Base-by-base conservation (phyloP, 2,113 vertebrate genomes). In the Crotalus horridus region DNA sequence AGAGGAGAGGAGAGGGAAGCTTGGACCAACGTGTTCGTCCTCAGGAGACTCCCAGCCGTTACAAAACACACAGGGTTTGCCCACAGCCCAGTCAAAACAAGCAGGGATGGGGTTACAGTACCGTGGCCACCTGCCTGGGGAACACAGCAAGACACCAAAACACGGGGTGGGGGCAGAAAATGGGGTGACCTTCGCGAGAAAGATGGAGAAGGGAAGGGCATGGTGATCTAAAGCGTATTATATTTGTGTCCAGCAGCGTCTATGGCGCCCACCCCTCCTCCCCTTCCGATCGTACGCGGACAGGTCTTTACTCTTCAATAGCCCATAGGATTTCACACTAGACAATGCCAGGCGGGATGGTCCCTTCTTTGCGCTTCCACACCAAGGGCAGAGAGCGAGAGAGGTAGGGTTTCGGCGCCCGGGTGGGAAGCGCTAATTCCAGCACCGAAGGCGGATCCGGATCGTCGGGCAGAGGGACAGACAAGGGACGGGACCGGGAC, bases 11-110 rank as follows among this genome's bases (percentile, higher is more conserved):
- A 56, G 12, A 85, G 23, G 20, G 4, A 55, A 91, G 56, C 90
- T 89, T 55, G 56, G 88, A 91, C 56, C 93, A 93, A 54, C 51
- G 93, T 55, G 91, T 59, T 53, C 29, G 91, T 91, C 93, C 93
- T 92, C 91, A 89, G 87, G 91, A 91, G 93, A 91, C 91, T 88
- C 69, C 91, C 93, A 17, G 94, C 93, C 93, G 87, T 93, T 93
- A 86, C 93, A 93, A 89, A 91, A 91, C 93, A 93, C 87, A 23
- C 87, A 20, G 87, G 90, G 64, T 61, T 91, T 23, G 64, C 87
- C 87, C 87, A 53, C 90, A 89, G 90, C 87, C 55, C 93, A 89
- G 90, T 91, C 87, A 93, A 91, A 93, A 91, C 93, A 93, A 91
- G 55, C 87, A 10, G 17, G 87, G 90, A 55, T 89, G 51, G 46